These are phyloP conservation scores for Crypturellus tataupa DNA, from an alignment of 2,797 vertebrate species.

Conservation along the genomic window DNA sequence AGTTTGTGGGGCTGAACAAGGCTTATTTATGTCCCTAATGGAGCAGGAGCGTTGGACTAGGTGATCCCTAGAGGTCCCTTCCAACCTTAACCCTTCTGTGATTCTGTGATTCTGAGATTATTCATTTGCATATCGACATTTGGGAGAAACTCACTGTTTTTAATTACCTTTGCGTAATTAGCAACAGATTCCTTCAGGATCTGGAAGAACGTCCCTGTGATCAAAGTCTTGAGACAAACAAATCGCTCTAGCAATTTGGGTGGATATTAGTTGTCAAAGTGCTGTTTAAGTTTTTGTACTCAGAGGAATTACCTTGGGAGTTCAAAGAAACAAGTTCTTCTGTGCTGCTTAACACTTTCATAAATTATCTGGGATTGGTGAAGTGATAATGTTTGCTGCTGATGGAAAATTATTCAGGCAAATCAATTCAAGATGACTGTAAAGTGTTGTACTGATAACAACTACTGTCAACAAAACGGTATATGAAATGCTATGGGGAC, in stretches of 20 bases:
- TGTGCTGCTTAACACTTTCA: background rate
- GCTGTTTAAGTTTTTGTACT: background rate
- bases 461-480: background rate
- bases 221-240: rapidly evolving
- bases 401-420: background rate
- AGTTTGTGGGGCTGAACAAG: background rate
- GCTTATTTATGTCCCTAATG: too few species aligned
- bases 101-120: background rate
- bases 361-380: background rate
- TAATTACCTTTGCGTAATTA: background rate
- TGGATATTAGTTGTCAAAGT: background rate
- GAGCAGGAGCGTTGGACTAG: too few species aligned
- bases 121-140: background rate
- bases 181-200: background rate
- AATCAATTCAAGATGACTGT: background rate
- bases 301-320: background rate
- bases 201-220: background rate
- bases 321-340: background rate
- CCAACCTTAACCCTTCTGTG: too few species aligned
- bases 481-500: background rate
- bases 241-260: background rate
- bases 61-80: too few species aligned
- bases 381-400: background rate
- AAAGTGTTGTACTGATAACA: background rate
- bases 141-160: background rate